Base-by-base conservation (phyloP, 2,797 vertebrate genomes). In the Xiphorhynchus erythropygius region DNA sequence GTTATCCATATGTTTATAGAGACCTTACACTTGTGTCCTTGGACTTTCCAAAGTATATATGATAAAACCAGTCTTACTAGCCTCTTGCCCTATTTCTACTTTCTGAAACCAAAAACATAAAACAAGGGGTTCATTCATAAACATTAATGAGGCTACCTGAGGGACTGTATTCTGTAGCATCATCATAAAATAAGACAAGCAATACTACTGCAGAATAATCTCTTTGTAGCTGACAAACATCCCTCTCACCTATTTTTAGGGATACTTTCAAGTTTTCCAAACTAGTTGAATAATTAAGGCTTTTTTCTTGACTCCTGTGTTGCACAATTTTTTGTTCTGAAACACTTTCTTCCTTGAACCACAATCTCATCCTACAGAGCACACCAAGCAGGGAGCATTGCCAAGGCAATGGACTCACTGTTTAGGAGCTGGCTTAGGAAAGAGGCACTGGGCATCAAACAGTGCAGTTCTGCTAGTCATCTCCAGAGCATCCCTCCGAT, bases 221-320 rank as follows among this genome's bases (percentile, higher is more conserved):
- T 93, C 89, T 96, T 96, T 96, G 89, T 91, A 95, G 94, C 87
- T 94, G 94, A 94, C 59, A 94, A 96, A 86, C 79, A 92, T 78
- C 79, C 67, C 37, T 83, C 75, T 93, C 69, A 44, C 94, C 94
- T 96, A 97, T 97, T 97, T 96, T 96, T 96, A 96, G 94, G 85
- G 94, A 94, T 96, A 88, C 89, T 96, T 97, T 95, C 75, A 94
- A 92, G 95, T 81, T 35, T 86, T 95, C 88, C 59, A 88, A 96
- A 91, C 73, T 88, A 92, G 57, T 86, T 88, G 91, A 96, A 92
- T 94, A 96, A 96, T 96, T 96, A 96, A 82, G 44, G 28, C 22
- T 87, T 91, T 71, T 88, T 53, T 63, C 57, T 81, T 55, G 24
- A 27, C 47, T 92, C 60, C 65, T 52, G 41, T 70, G 39, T 67